Conservation (phyloP, 2,888 invertebrate genomes). For the Meteorus cinctellus region DNA sequence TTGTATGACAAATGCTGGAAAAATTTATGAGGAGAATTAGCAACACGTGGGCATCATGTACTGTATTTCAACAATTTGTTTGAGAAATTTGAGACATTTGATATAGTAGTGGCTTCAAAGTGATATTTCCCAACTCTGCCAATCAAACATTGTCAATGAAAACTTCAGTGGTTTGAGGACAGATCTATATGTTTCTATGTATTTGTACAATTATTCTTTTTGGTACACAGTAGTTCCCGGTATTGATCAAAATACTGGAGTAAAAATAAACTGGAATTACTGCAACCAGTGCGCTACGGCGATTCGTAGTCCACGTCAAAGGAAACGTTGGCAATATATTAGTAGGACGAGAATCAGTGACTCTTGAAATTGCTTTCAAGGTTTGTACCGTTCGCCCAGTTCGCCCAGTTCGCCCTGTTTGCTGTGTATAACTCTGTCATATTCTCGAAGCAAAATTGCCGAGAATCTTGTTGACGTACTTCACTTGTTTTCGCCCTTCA, state of each 20-base stretch:
- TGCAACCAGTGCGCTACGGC: conserved; percentile 4
- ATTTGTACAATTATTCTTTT: not conserved
- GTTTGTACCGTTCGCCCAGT: conserved; percentile 31
- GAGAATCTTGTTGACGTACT: conserved; percentile 22
- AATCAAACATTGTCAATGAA: too few relatives aligned
- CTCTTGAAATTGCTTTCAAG: conserved; percentile 54
- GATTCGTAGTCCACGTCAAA: conserved; percentile 42
- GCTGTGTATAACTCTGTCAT: not conserved
- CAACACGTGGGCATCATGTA: too few relatives aligned
- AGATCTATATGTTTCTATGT: not conserved
- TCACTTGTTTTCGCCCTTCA: not conserved
- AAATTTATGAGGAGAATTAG: too few relatives aligned
- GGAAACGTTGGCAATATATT: conserved; percentile 45
- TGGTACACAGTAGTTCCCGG: not conserved
- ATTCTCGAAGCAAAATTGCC: conserved; percentile 39
- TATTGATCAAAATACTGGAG: not conserved
- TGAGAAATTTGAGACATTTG: too few relatives aligned
- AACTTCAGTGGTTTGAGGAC: too few relatives aligned
- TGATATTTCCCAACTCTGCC: too few relatives aligned
- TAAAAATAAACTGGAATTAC: conserved; percentile 35
- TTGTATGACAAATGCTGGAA: too few relatives aligned
- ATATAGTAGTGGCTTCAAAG: too few relatives aligned
- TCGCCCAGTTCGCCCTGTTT: not conserved
- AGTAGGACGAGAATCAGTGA: conserved; percentile 46
- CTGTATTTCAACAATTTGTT: too few relatives aligned